Evolutionary conservation across 2,113 vertebrate species (phyloP).

Genomic region (Gobius niger): DNA sequence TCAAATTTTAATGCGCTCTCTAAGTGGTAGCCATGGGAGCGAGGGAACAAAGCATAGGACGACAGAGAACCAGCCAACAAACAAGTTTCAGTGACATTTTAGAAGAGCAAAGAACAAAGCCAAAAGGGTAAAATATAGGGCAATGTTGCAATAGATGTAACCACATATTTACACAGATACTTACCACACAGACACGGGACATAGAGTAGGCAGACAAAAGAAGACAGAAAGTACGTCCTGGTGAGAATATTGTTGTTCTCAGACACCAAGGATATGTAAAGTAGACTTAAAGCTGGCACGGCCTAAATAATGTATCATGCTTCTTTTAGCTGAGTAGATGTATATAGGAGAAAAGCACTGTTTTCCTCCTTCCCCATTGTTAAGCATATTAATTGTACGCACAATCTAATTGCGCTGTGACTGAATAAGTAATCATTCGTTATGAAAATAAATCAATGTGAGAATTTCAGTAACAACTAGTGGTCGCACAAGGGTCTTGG

Average conservation of each 20-base stretch:
- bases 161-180: background rate
- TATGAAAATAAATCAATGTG: constrained; percentile 40
- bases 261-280: constrained; percentile 54
- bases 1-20: constrained; percentile 53
- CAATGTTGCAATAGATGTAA: background rate
- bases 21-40: constrained; percentile 32
- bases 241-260: constrained; percentile 61
- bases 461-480: constrained; percentile 43
- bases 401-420: constrained; percentile 71
- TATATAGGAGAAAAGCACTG: constrained; percentile 52
- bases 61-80: constrained; percentile 26
- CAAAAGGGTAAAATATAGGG: constrained; percentile 21
- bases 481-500: constrained; percentile 30
- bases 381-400: constrained; percentile 73
- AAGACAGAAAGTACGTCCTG: constrained; percentile 38
- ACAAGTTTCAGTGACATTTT: constrained; percentile 39
- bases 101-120: constrained; percentile 17
- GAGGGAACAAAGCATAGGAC: constrained; percentile 26
- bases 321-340: constrained; percentile 64
- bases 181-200: constrained; percentile 20
- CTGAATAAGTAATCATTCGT: constrained; percentile 56
- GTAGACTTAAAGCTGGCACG: constrained; percentile 64
- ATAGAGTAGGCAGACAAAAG: constrained; percentile 19
- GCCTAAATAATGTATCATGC: constrained; percentile 72
- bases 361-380: constrained; percentile 70